Evolutionary conservation across 2,113 vertebrate genomes (phyloP), one percentile per base, ranked within the genome.

Genomic region (Gobiocypris rarus): DNA sequence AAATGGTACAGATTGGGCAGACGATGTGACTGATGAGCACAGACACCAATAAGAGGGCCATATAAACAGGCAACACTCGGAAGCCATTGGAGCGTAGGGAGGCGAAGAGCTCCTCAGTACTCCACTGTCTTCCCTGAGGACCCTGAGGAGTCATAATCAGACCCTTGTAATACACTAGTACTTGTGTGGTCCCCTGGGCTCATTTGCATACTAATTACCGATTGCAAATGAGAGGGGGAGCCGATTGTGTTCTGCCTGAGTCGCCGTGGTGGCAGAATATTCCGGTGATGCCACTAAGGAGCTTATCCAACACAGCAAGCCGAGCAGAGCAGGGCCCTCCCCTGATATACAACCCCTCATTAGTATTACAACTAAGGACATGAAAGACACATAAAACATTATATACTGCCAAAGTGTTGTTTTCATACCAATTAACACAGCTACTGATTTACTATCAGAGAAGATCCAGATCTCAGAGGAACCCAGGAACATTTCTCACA

Each of bases 311-410:
- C 70, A 63, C 81, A 80, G 80, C 83, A 52, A 89, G 83, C 76
- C 83, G 61, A 83, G 94, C 93, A 94, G 94, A 95, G 95, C 63
- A 48, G 50, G 78, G 83, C 26, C 94, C 54, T 93, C 94, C 95
- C 93, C 94, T 96, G 95, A 96, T 96, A 96, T 96, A 97, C 95
- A 96, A 95, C 95, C 95, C 94, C 95, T 96, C 95, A 96, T 97
- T 96, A 96, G 96, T 96, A 97, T 97, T 97, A 97, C 96, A 96
- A 97, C 96, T 96, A 96, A 96, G 95, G 96, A 96, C 96, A 96
- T 96, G 96, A 96, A 97, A 96, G 96, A 96, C 95, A 96, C 96
- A 97, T 97, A 96, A 97, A 97, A 97, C 95, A 95, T 97, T 97
- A 97, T 96, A 96, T 97, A 97, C 96, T 97, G 96, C 96, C 95